These are phyloP conservation scores for Perca schrenkii DNA, from an alignment of 2,113 vertebrate genomes.

Conservation along the genomic window DNA sequence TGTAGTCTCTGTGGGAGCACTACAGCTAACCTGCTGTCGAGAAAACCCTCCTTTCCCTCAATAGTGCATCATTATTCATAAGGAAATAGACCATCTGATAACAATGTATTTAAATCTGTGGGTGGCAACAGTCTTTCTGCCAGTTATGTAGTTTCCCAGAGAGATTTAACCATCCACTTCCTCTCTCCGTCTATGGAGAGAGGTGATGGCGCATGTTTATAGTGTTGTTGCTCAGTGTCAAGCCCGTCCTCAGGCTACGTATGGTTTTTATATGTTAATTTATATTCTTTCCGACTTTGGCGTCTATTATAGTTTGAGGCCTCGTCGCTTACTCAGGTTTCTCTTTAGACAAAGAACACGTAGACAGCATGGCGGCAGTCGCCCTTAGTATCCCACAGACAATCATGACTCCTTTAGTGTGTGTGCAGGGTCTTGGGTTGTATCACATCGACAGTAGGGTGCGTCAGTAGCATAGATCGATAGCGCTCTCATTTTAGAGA, in stretches of 20 bases:
- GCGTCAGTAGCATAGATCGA: not conserved
- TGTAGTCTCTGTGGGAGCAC: slow-evolving; percentile 17
- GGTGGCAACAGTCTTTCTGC: slow-evolving; percentile 33
- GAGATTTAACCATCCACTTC: slow-evolving; percentile 36
- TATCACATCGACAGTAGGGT: not conserved
- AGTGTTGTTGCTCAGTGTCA: slow-evolving; percentile 11
- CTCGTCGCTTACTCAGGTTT: slow-evolving; percentile 42
- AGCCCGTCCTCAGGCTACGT: slow-evolving; percentile 36
- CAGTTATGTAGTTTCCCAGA: slow-evolving; percentile 41
- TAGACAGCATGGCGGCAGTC: slow-evolving; percentile 34
- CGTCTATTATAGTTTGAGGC: slow-evolving; percentile 23
- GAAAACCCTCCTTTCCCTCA: slow-evolving; percentile 19
- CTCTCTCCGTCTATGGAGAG: slow-evolving; percentile 16
- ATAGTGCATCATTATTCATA: slow-evolving; percentile 39
- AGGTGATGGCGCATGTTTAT: not conserved
- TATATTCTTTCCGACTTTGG: slow-evolving; percentile 24
- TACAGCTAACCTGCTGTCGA: slow-evolving; percentile 38
- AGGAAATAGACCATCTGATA: slow-evolving; percentile 23
- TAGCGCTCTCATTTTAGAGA: not conserved
- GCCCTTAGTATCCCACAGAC: not conserved
- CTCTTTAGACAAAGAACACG: slow-evolving; percentile 36
- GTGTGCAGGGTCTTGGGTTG: not conserved
- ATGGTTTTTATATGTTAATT: slow-evolving; percentile 24
- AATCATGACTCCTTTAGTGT: slow-evolving; percentile 10
- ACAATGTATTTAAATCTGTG: slow-evolving; percentile 44